Evolutionary conservation across 1,140 invertebrate genomes (phyloP).

Genomic region (Heterodera schachtii): DNA sequence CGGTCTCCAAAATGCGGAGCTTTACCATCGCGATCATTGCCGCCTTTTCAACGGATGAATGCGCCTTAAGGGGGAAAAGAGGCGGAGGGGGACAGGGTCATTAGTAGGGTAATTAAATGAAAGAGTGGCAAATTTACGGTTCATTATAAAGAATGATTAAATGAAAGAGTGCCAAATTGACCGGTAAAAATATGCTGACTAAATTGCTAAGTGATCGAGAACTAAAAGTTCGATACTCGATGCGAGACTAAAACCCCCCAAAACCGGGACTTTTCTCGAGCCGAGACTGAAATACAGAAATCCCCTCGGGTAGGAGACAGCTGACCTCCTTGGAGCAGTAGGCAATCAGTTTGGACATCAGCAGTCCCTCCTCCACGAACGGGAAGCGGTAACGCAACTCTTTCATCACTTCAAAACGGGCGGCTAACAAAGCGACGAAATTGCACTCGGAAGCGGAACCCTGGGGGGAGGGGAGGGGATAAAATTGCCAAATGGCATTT

Average conservation of each 20-base stretch:
- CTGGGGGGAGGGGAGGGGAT: conserved; percentile 68
- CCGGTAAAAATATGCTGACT: no score
- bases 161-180: no score
- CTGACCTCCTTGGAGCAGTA: conserved; percentile 73
- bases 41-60: conserved; percentile 98
- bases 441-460: conserved; percentile 96
- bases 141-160: no score
- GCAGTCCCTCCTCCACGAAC: conserved; percentile 86
- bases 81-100: no score
- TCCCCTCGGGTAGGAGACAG: background rate
- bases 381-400: conserved; percentile 84
- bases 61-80: conserved; percentile 78
- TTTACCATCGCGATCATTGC: conserved; percentile 99
- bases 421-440: conserved; percentile 89
- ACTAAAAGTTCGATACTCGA: no score
- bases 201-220: no score
- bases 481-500: background rate
- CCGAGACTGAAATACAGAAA: no score
- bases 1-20: conserved; percentile 90
- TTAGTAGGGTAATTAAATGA: no score
- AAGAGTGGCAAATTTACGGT: no score
- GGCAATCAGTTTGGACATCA: conserved; percentile 93
- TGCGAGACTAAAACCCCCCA: no score
- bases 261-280: no score
- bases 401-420: conserved; percentile 87